Conservation (phyloP, 2,113 vertebrate genomes). For the Acrocephalus arundinaceus region DNA sequence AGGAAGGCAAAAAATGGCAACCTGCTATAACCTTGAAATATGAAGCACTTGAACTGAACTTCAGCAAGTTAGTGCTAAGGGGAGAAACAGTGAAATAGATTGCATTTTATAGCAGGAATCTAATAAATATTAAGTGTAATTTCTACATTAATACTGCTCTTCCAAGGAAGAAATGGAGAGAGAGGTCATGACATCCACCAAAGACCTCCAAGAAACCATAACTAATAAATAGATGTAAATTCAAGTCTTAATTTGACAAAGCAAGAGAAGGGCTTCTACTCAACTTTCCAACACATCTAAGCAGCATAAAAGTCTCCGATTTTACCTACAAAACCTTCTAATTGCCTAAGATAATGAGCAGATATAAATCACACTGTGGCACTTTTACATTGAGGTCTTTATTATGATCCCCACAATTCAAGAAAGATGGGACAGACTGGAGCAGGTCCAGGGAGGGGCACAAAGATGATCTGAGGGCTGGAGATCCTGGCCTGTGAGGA, state of each 20-base stretch:
- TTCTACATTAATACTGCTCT: background rate
- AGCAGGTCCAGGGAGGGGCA: background rate
- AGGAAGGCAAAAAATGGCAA: background rate
- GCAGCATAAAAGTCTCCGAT: fast-evolving
- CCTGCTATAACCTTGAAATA: background rate
- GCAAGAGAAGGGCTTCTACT: background rate
- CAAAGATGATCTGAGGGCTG: background rate
- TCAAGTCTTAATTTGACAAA: background rate
- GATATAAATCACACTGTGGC: background rate
- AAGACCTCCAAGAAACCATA: background rate
- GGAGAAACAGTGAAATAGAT: background rate
- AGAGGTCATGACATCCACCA: background rate
- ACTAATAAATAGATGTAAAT: background rate
- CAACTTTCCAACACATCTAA: background rate
- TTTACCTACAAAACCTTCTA: background rate
- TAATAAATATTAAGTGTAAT: background rate
- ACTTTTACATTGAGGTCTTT: background rate
- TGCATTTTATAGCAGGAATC: background rate
- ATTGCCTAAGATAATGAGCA: background rate
- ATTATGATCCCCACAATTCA: background rate
- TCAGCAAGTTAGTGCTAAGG: background rate
- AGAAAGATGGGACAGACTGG: background rate
- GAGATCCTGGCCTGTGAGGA: background rate
- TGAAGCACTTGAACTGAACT: background rate
- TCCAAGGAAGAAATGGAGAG: background rate